Base-by-base conservation (phyloP, 2,888 invertebrate species). In the Drosophila paracracens region DNA sequence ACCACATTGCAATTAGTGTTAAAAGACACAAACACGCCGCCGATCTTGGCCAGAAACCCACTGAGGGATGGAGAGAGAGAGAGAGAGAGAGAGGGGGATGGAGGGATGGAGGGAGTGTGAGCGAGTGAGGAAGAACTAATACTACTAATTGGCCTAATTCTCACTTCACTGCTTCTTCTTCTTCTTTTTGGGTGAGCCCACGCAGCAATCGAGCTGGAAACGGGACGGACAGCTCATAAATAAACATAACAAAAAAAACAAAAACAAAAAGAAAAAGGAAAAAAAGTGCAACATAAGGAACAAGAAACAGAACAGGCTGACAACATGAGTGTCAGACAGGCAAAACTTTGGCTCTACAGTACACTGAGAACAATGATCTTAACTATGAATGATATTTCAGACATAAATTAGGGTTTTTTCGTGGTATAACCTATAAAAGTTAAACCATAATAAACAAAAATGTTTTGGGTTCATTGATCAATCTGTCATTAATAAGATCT, bases 111-210 rank as follows among this genome's bases (percentile, higher is more conserved):
- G 43, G 21, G 33, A 1, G 70, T 56, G 72, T 25, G 53, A 43
- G 61, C 53, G 62, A 64, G 67, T 68, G 71, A 81, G 74, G 70
- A 74, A 78, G 70, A 75, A 70, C 71, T 76, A 79, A 76, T 73
- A 54, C 79, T 35, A 88, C 83, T 90, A 88, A 88, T 90, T 88
- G 89, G 83, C 86, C 90, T 71, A 90, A 90, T 88, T 88, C 87
- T 86, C 87, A 80, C 77, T 89, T 89, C 57, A 7, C 18, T 11
- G 38, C 46, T 25, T 4, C 46, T 8, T 7, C 46, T 4, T 16
- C 25, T 25, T 11, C 18, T 25, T 61, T 50, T 43, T 48, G 16
- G 48, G 51, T 25, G n/a, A 61, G 75, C 84, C 82, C 84, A 81
- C 84, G 82, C 81, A 83, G 72, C 66, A 50, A 35, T n/a, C 43